A percentile compares a stretch with the other conserved stretches of the same genome.
phyloP scores from a whole-genome alignment of 2,113 vertebrate genomes.

The Conger conger region DNA sequence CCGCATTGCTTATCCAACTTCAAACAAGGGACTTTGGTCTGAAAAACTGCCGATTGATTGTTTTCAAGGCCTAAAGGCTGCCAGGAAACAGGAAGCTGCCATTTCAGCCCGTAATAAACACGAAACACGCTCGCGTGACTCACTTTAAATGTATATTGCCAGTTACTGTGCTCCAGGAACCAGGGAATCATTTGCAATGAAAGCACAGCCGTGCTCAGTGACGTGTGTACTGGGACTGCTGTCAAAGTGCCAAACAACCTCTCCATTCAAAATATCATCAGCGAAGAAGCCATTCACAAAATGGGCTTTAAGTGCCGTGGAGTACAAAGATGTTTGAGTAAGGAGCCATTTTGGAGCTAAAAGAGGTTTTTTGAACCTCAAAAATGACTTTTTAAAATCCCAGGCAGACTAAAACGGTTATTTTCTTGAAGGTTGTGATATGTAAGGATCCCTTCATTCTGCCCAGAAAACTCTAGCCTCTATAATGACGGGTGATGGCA shows the following conservation, averaged over 20 bases:
- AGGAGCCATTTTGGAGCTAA: not conserved
- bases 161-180: too few relatives aligned
- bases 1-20: not conserved
- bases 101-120: not conserved
- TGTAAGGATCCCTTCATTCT: not conserved
- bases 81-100: conserved; percentile 7
- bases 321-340: not conserved
- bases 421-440: not conserved
- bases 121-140: not conserved
- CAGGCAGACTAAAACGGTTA: not conserved
- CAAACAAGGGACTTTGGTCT: not conserved
- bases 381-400: not conserved
- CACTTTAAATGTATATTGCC: too few relatives aligned
- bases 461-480: not conserved
- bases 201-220: not conserved
- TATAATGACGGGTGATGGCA: not conserved
- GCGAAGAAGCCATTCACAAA: not conserved
- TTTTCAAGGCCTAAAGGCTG: not conserved
- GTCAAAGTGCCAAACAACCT: too few relatives aligned
- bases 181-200: not conserved
- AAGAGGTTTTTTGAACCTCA: not conserved
- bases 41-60: not conserved
- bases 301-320: not conserved
- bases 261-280: too few relatives aligned
- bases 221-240: too few relatives aligned